Base-by-base conservation (phyloP, 2,113 vertebrate species). In the Xyliphius kryptos region DNA sequence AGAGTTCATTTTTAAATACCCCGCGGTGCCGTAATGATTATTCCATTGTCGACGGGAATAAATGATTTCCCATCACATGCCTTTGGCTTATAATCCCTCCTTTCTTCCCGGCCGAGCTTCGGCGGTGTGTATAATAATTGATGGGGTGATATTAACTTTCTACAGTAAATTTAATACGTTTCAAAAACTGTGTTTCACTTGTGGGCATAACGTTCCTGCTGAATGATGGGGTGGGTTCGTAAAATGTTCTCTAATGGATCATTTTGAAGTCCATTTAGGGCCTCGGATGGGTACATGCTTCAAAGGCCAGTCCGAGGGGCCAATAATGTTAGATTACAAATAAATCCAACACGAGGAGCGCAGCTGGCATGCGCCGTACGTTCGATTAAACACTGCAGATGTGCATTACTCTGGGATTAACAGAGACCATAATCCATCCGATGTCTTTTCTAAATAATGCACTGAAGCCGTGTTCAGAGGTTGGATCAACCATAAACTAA, bases 221-320 rank as follows among this genome's bases (percentile, higher is more conserved):
- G 40, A 17, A 36, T 49, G 22, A 40, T 60, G 54, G 6, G 46
- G 66, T 2, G 21, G 47, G 64, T 74, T 76, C 70, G 26, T 62
- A 57, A 67, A 79, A 77, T 74, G 67, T 70, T 67, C 71, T 67
- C 70, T 55, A 69, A 77, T 77, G 76, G 66, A 72, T 79, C 66
- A 76, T 73, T 82, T 79, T 73, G 70, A 67, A 43, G 46, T 22
- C 51, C 6, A 77, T 69, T 74, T 71, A 68, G 63, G 72, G 80
- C 67, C 78, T 78, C 78, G 64, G 77, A 83, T 85, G 79, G 82
- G 70, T 78, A 71, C 82, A 83, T 80, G 79, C 72, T 74, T 77
- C 77, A 78, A 72, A 76, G 70, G 68, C 77, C 51, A 71, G 81
- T 59, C 69, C 41, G 74, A 77, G 70, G 52, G 70, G 75, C 79